Conservation (phyloP, 2,797 vertebrate genomes). For the Heterohyrax brucei region DNA sequence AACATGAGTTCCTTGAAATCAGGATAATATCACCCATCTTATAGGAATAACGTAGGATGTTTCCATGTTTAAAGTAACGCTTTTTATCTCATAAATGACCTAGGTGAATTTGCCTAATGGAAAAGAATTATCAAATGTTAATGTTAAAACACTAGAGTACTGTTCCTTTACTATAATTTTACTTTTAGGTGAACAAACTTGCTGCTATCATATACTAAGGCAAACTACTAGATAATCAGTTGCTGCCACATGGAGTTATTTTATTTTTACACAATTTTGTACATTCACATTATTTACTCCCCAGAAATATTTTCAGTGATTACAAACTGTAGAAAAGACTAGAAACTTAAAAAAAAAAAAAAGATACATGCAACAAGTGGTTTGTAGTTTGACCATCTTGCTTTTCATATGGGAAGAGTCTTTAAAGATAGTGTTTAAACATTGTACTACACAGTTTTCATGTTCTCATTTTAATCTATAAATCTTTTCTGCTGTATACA, state of each 20-base stretch:
- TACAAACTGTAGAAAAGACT: conserved; percentile 65
- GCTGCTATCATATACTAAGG: background rate
- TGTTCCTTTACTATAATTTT: conserved; percentile 31
- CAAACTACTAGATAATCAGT: background rate
- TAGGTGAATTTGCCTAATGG: background rate
- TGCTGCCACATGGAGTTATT: conserved; percentile 22
- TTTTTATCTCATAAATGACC: conserved; percentile 8
- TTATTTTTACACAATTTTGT: conserved; percentile 72
- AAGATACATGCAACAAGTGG: background rate
- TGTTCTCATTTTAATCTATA: conserved; percentile 52
- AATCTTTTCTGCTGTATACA: background rate
- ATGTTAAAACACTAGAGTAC: background rate
- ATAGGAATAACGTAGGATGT: background rate
- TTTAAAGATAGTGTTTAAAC: conserved; percentile 41
- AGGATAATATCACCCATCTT: background rate
- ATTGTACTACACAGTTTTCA: conserved; percentile 8
- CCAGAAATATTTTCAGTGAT: conserved; percentile 54
- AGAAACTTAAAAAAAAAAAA: conserved; percentile 62
- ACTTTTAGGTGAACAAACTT: background rate
- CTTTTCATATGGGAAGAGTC: conserved; percentile 58
- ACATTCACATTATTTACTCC: conserved; percentile 44
- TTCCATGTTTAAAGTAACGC: conserved; percentile 14
- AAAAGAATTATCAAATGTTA: conserved; percentile 5
- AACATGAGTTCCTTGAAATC: background rate
- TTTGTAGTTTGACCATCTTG: conserved; percentile 46